A percentile compares a stretch with the other conserved stretches of the same genome.
Evolutionary conservation across 2,797 vertebrate species (phyloP).

Genomic region (Pyrocephalus nanus): DNA sequence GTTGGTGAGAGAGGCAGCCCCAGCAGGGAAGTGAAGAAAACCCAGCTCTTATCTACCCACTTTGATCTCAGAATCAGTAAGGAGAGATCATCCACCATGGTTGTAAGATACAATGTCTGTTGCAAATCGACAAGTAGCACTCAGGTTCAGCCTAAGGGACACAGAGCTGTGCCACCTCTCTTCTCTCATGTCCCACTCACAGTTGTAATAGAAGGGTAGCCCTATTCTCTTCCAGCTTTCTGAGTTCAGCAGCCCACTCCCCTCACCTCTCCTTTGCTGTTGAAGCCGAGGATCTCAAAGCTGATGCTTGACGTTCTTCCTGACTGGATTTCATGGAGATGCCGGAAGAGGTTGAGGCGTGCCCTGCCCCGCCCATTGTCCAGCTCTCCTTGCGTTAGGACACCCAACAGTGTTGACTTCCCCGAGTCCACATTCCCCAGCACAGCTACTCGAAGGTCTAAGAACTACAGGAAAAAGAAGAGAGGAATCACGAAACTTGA

Average conservation of each 20-base stretch:
- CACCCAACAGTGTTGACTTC: slow-evolving; percentile 93
- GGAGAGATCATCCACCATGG: not conserved
- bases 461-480: slow-evolving; percentile 80
- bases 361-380: slow-evolving; percentile 94
- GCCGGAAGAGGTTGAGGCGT: slow-evolving; percentile 95
- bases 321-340: slow-evolving; percentile 96
- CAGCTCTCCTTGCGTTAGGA: slow-evolving; percentile 94
- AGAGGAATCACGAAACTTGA: not conserved
- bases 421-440: slow-evolving; percentile 97
- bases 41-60: not conserved
- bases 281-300: slow-evolving; percentile 97
- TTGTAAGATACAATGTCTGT: not conserved
- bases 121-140: not conserved
- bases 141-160: not conserved
- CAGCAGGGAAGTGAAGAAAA: not conserved
- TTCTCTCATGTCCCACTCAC: not conserved
- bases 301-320: slow-evolving; percentile 97
- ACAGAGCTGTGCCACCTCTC: not conserved
- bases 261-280: slow-evolving; percentile 96
- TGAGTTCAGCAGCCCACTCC: not conserved
- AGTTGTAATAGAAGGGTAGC: not conserved
- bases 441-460: slow-evolving; percentile 94
- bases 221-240: not conserved
- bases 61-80: slow-evolving; percentile 1
- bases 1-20: not conserved